Conservation (phyloP, 2,888 invertebrate genomes). For the Desoria tigrina region DNA sequence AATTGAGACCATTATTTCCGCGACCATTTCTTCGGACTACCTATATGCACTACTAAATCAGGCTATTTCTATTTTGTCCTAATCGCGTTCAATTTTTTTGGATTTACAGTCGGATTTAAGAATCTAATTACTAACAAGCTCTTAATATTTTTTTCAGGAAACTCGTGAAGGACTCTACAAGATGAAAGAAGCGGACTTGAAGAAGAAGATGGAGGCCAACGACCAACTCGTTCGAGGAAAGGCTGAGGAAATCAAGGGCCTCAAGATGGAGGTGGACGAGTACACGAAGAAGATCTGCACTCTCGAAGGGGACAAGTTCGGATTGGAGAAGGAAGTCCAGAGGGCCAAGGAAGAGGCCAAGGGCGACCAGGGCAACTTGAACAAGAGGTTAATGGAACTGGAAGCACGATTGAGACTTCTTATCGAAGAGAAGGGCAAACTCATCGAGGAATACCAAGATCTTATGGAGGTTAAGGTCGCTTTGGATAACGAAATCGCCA, state of each 20-base stretch:
- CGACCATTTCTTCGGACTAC: too few relatives aligned
- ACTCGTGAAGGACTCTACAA: conserved; percentile 16
- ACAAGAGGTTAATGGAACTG: conserved; percentile 13
- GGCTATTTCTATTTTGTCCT: too few relatives aligned
- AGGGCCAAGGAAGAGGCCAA: not conserved
- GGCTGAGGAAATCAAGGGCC: conserved; percentile 3
- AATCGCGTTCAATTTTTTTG: too few relatives aligned
- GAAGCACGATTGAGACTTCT: conserved; percentile 12
- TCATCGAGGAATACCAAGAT: conserved; percentile 23
- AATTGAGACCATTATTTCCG: too few relatives aligned
- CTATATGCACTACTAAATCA: too few relatives aligned
- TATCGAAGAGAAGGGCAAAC: conserved; percentile 18
- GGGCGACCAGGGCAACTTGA: not conserved
- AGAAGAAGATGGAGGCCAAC: conserved; percentile 7
- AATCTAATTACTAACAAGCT: too few relatives aligned
- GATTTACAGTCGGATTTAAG: too few relatives aligned
- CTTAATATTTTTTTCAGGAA: too few relatives aligned
- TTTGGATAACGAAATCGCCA: too few relatives aligned
- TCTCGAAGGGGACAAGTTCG: conserved; percentile 16
- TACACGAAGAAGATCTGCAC: conserved; percentile 5
- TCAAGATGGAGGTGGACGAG: conserved; percentile 6
- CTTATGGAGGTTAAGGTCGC: conserved; percentile 57
- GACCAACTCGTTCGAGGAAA: not conserved
- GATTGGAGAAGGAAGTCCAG: conserved; percentile 1
- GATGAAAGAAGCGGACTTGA: conserved; percentile 15